Conservation (phyloP, 2,113 vertebrate genomes). For the Pseudolaguvia tuberculata region DNA sequence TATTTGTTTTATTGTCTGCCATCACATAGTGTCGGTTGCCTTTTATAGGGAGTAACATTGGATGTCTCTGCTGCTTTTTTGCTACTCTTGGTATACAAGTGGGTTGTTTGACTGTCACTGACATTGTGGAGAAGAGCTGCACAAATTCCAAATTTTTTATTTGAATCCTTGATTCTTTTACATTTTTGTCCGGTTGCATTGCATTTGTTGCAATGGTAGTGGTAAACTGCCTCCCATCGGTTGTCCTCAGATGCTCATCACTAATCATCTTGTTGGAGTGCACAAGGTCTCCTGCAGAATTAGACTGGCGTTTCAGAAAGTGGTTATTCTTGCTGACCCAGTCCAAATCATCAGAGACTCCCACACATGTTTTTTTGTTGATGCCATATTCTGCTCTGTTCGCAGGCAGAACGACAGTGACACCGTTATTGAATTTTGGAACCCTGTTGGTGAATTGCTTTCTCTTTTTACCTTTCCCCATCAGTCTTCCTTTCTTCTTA, state of each 20-base stretch:
- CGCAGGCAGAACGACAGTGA: conserved; percentile 41
- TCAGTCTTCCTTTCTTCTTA: conserved; percentile 65
- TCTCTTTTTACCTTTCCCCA: conserved; percentile 65
- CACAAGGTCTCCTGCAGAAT: conserved; percentile 55
- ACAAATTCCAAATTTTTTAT: conserved; percentile 23
- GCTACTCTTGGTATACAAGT: conserved; percentile 23
- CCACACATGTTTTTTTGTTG: conserved; percentile 45
- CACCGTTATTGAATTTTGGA: conserved; percentile 22
- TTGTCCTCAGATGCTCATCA: conserved; percentile 56
- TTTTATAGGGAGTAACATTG: conserved; percentile 16
- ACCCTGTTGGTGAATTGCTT: conserved; percentile 60
- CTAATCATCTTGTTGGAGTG: conserved; percentile 66
- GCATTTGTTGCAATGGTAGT: conserved; percentile 2
- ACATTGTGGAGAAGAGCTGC: neutral
- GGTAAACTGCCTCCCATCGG: conserved; percentile 47
- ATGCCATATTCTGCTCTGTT: conserved; percentile 51
- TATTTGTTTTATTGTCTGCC: conserved; percentile 35
- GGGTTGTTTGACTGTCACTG: conserved; percentile 8
- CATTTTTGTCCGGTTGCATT: conserved; percentile 36
- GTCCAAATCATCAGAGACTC: conserved; percentile 33
- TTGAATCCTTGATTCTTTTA: neutral
- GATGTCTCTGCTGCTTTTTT: conserved; percentile 47
- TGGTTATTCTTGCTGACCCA: conserved; percentile 37
- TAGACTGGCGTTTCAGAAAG: conserved; percentile 44
- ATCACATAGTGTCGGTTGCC: neutral